Conservation (phyloP, 2,797 vertebrate species). For the Notamacropus eugenii region DNA sequence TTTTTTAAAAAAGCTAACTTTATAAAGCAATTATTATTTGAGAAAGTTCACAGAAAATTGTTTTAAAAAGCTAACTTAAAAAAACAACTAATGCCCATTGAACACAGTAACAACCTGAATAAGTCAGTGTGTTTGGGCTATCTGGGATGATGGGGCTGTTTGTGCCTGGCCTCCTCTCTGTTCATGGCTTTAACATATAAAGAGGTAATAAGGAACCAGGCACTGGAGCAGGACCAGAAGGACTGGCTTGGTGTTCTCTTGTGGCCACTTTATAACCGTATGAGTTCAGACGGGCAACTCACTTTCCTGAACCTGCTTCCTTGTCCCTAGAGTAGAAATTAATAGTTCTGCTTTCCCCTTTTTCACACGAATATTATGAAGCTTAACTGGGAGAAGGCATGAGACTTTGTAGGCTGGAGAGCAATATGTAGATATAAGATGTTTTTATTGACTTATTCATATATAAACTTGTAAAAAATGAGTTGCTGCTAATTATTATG, state of each 20-base stretch:
- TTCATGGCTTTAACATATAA: not conserved
- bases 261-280: not conserved
- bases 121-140: not conserved
- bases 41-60: not conserved
- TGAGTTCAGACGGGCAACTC: not conserved
- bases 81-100: not conserved
- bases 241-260: not conserved
- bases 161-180: not conserved
- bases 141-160: not conserved
- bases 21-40: not conserved
- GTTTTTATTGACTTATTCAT: not conserved
- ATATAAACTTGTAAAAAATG: not conserved
- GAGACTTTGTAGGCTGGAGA: not conserved
- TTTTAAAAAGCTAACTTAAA: not conserved
- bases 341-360: not conserved
- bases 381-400: not conserved
- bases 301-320: not conserved
- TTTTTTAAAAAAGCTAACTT: not conserved
- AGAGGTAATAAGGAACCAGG: not conserved
- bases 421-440: not conserved
- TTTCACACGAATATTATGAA: not conserved
- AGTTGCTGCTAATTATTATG: not conserved
- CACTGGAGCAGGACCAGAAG: not conserved
- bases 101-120: not conserved
- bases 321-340: not conserved